Conservation (phyloP, 1,140 invertebrate species). For the Zeugodacus cucurbitae region DNA sequence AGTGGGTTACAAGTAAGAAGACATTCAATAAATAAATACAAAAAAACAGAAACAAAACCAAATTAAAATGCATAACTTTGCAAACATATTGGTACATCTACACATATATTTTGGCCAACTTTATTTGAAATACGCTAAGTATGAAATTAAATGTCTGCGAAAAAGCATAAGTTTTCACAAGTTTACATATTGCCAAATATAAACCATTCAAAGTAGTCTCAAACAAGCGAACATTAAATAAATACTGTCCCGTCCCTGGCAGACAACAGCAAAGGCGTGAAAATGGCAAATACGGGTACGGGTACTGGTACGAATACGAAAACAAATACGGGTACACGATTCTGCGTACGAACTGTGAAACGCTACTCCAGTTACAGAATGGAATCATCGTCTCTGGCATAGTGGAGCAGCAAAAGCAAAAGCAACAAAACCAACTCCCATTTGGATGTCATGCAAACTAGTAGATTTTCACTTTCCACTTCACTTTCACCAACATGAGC, state of each 20-base stretch:
- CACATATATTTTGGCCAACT: not conserved
- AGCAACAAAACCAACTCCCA: constrained; percentile 18
- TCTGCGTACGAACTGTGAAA: not conserved
- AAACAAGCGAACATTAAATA: constrained; percentile 3
- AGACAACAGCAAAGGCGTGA: not conserved
- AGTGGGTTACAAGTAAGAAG: not conserved
- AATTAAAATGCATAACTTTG: not conserved
- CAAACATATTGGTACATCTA: not conserved
- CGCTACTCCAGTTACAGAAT: not conserved
- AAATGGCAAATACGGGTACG: not conserved
- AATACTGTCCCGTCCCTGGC: not conserved
- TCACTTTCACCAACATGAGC: constrained; percentile 54
- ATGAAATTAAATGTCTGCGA: not conserved
- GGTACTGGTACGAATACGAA: not conserved
- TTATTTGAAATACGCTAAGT: not conserved
- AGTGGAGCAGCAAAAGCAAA: constrained; percentile 29
- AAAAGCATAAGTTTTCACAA: too few species aligned
- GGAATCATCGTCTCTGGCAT: constrained; percentile 21
- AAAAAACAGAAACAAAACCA: not conserved
- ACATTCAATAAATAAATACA: not conserved
- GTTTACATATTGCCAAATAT: not conserved
- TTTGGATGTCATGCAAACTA: not conserved
- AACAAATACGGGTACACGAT: not conserved
- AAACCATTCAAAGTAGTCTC: not conserved
- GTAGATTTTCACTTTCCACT: constrained; percentile 63